Base-by-base conservation (phyloP, 2,113 vertebrate species). In the Festucalex cinctus region DNA sequence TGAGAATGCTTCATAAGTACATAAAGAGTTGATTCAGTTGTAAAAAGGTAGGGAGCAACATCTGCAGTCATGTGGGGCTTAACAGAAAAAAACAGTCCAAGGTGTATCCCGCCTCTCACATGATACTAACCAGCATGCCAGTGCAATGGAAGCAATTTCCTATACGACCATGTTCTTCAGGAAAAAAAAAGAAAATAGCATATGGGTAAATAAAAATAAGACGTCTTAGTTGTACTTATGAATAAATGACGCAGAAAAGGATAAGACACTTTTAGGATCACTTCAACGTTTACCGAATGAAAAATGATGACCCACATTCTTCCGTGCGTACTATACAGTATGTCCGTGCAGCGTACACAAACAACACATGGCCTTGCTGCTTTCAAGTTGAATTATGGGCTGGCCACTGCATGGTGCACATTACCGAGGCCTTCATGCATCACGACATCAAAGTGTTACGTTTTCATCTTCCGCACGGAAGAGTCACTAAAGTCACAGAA, bases 401-500 rank as follows among this genome's bases (percentile, higher is more conserved):
- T 60, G 16, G 80, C 80, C 67, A 6, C 69, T 66, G 58, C 70
- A 76, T 19, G 71, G 49, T 70, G 63, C 14, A 1, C 72, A 70
- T 48, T 72, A 56, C 41, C 20, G 13, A 14, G 37, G 9, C 37
- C 53, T 84, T 78, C 58, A 58, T 83, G 79, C 74, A 75, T 78
- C 62, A 75, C 48, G 48, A 73, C 77, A 72, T 84, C 74, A 81
- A 82, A 81, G 72, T 48, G 49, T 17, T 57, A 44, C 39, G 39
- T 71, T 37, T 59, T 59, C 71, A 71, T 84, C 68, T 67, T 58
- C 54, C 66, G 69, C 64, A 28, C 9, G 32, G 37, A 37, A 62
- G 46, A 75, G 67, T 81, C 79, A 75, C 65, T 81, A 78, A 69
- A 70, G 71, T 65, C 20, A 63, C 16, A 68, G 62, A 76, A 77